Percentiles rank a stretch among this genome's conserved stretches.
Conservation (phyloP, 2,888 invertebrate species). For the Neria commutata region DNA sequence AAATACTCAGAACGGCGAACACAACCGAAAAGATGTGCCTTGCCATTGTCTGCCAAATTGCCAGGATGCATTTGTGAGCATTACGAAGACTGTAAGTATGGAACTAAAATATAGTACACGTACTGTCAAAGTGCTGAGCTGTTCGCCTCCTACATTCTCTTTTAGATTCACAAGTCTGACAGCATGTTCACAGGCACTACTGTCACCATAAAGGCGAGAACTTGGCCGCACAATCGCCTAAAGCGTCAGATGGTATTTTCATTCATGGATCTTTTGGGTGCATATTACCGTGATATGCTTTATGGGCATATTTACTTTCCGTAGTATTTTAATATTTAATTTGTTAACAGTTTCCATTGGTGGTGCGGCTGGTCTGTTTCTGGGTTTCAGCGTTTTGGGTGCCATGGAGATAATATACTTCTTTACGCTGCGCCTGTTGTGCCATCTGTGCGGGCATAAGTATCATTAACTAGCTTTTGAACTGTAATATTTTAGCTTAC, state of each 20-base stretch:
- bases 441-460: conserved; percentile 62
- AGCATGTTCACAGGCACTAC: conserved; percentile 45
- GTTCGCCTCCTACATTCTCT: background rate
- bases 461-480: too few relatives aligned
- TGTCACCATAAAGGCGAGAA: conserved; percentile 39
- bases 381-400: conserved; percentile 77
- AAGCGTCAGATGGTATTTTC: conserved; percentile 58
- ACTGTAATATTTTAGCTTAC: too few relatives aligned
- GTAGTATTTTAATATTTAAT: background rate
- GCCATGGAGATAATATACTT: conserved; percentile 76
- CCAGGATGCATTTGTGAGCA: conserved; percentile 46
- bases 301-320: background rate
- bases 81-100: conserved; percentile 36
- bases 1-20: conserved; percentile 28
- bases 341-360: conserved; percentile 72
- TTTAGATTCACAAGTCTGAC: conserved; percentile 18
- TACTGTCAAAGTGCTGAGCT: too few relatives aligned
- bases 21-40: conserved; percentile 23
- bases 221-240: conserved; percentile 48
- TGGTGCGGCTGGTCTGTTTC: conserved; percentile 75
- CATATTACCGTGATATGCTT: background rate
- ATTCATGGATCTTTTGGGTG: conserved; percentile 59
- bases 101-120: background rate
- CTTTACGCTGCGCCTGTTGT: conserved; percentile 68
- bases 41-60: conserved; percentile 57